A percentile compares a stretch with the other conserved stretches of the same genome.
phyloP scores from a whole-genome alignment of 2,113 vertebrate genomes.

The Recurvirostra avosetta region DNA sequence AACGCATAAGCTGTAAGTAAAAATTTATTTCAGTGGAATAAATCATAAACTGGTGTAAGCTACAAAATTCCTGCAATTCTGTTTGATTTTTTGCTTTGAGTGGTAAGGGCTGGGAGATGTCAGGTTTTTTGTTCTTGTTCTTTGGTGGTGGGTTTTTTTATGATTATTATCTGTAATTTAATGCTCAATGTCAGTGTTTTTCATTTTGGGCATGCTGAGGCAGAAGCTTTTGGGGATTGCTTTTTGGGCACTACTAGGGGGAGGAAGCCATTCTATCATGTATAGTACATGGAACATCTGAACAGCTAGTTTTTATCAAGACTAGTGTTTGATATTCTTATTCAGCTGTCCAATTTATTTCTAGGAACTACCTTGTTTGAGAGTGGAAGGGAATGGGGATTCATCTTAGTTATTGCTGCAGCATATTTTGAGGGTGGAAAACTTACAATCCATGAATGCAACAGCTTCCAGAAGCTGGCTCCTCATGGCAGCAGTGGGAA shows the following conservation, averaged over 20 bases:
- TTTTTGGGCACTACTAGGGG: not conserved
- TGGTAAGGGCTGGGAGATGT: not conserved
- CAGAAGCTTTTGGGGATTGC: not conserved
- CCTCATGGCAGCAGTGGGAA: conserved; percentile 23
- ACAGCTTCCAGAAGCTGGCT: conserved; percentile 16
- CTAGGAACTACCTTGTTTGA: conserved; percentile 29
- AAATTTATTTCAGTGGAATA: not conserved
- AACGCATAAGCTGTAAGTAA: conserved; percentile 81
- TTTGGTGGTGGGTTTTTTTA: not conserved
- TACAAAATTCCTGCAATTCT: not conserved
- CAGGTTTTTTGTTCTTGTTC: not conserved
- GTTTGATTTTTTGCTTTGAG: not conserved
- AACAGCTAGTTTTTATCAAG: not conserved
- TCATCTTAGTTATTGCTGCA: conserved; percentile 45
- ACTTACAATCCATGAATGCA: conserved; percentile 14
- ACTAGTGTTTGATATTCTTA: not conserved
- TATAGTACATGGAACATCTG: not conserved
- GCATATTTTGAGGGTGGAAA: conserved; percentile 39
- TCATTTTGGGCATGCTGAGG: not conserved
- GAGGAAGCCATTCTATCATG: not conserved
- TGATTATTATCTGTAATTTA: not conserved
- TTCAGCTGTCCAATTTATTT: conserved; percentile 19
- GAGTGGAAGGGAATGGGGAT: conserved; percentile 35
- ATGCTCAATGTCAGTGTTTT: not conserved
- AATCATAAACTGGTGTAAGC: not conserved